Base-by-base conservation (phyloP, 30 jellyfish, hydroid and myxozoan genomes). In the Clytia hemisphaerica region DNA sequence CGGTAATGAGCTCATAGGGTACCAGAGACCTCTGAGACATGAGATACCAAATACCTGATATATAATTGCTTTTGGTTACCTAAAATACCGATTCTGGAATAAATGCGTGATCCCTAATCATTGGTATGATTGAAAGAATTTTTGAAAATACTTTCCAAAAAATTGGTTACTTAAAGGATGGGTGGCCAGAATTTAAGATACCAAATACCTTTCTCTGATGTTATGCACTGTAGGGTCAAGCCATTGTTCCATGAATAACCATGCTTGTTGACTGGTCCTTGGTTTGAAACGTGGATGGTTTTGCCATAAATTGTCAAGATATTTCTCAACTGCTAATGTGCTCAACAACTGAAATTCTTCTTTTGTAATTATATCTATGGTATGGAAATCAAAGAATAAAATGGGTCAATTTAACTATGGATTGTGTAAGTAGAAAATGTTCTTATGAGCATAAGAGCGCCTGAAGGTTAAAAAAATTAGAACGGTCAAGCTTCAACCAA, bases 221-320 rank as follows among this genome's bases (percentile, higher is more conserved):
- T 74, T 69, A 36, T 83, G 76, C 83, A 88, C 70, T n/a, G 75
- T 54, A 38, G 97, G 94, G 65, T 88, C 97, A 5, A 89, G 79
- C 7, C 63, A 19, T 12, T 40, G 74, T 28, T 85, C 94, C 75
- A 78, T 91, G 16, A 71, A 61, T 37, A 88, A 57, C 97, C 97
- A 88, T 10, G 94, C 84, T 54, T 88, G 97, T 28, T 73, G 80
- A 51, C 93, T 73, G 37, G 61, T 67, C 36, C 97, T 37, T 19
- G 70, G 88, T n/a, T 85, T 61, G 60, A 88, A 88, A 2, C 93
- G 87, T 10, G 97, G 97, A 60, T 88, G 89, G 38, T 75, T 51
- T 29, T 74, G 80, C 46, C 85, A 55, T 21, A 88, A 54, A 30
- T 45, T 58, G 69, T 80, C 79, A 74, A 88, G 37, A 46, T 88